These are phyloP conservation scores for Drosophila flavopinicola DNA, from an alignment of 2,888 invertebrate genomes.

Conservation along the genomic window DNA sequence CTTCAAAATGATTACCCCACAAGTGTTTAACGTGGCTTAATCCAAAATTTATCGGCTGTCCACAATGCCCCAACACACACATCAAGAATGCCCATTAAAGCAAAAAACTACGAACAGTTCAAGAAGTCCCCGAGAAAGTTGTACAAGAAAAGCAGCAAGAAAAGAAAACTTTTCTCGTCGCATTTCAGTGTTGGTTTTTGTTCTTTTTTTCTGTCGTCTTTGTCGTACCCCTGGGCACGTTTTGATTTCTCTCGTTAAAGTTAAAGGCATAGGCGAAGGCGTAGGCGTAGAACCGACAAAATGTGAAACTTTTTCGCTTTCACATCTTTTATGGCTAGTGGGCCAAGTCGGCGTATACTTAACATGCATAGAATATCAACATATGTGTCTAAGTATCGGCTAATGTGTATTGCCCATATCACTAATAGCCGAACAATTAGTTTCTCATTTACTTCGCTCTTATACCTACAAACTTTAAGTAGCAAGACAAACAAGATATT, in stretches of 20 bases:
- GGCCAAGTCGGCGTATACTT: conserved; percentile 48
- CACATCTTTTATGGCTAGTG: conserved; percentile 42
- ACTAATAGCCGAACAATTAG: conserved; percentile 66
- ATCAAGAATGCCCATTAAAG: conserved; percentile 35
- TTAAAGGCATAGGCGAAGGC: conserved; percentile 27
- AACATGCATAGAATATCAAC: conserved; percentile 37
- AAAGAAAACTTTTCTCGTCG: conserved; percentile 54
- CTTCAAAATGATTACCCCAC: conserved; percentile 13
- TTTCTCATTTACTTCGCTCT: conserved; percentile 14
- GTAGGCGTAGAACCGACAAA: not conserved
- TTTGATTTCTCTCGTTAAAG: conserved; percentile 55
- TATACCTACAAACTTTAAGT: conserved; percentile 8
- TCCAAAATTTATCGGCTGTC: conserved; percentile 30
- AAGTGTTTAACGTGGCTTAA: conserved; percentile 7
- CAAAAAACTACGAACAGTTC: conserved; percentile 23
- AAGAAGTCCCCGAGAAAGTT: conserved; percentile 35
- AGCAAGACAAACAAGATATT: conserved; percentile 11
- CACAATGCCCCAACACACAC: conserved; percentile 5
- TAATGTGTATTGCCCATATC: conserved; percentile 37
- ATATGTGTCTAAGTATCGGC: conserved; percentile 28
- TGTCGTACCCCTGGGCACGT: conserved; percentile 54
- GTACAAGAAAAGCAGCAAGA: conserved; percentile 7
- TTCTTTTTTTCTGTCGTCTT: conserved; percentile 8
- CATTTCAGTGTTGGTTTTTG: conserved; percentile 8
- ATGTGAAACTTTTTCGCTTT: conserved; percentile 54